Evolutionary conservation across 2,888 invertebrate genomes (phyloP), one percentile per base, ranked within the genome.

Genomic region (Sesamia inferens): DNA sequence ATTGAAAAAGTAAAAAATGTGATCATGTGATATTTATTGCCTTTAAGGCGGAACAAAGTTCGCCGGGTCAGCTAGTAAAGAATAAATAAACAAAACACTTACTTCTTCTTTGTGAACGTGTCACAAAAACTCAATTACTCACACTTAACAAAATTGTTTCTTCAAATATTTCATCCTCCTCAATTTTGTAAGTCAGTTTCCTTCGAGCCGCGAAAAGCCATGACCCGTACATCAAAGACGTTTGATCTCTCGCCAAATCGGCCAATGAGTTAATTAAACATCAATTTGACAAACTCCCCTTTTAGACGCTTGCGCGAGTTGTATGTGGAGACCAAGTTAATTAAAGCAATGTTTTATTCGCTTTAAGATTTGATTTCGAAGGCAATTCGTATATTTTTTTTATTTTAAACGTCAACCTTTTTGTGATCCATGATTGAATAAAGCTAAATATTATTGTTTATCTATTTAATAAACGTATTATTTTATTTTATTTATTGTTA

Each of bases 191-290:
- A 67, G 39, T 59, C 59, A 71, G 78, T 82, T 81, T 83, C 79
- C 76, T 74, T 14, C 10, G 74, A 76, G 81, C 70, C 81, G 72
- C 84, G 87, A 90, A 89, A 88, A 85, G 88, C 85, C 84, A 74
- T 83, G 86, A 85, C 88, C 87, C 86, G 68, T 74, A 91, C 88
- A 88, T 88, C 89, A 88, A 89, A 89, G 86, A 65, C n/a, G 91
- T 93, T 93, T 93, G 93, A 93, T 92, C 90, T 90, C 78, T 81
- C 89, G 87, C 88, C 88, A 88, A 93, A 92, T 92, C 92, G 90
- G 85, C 88, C 89, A 90, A 92, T 90, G 92, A 92, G 90, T 93
- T 94, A 94, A 93, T 94, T 93, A 93, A 91, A 93, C 92, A 91
- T 90, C 90, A 90, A 90, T 90, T 92, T 92, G 90, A 90, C 90